These are phyloP conservation scores for Euschistus heros DNA, from an alignment of 1,140 invertebrate genomes.

Conservation along the genomic window DNA sequence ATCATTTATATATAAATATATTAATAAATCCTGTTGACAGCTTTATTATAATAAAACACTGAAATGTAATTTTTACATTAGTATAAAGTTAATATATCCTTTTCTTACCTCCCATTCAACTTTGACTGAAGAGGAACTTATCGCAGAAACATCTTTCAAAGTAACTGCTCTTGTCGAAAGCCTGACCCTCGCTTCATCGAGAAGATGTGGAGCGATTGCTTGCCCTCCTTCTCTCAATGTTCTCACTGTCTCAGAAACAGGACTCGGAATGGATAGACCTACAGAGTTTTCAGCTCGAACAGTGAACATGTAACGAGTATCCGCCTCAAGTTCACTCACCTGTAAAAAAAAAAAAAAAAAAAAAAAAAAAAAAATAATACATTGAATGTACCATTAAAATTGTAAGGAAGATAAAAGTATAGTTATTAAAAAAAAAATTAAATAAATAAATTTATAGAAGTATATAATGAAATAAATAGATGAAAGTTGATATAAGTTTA, in stretches of 20 bases:
- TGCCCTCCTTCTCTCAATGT: constrained; percentile 54
- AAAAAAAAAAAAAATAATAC: background rate
- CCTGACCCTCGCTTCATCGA: constrained; percentile 64
- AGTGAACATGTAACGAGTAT: constrained; percentile 76
- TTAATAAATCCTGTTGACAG: background rate
- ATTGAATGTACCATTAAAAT: background rate
- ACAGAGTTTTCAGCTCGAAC: constrained; percentile 80
- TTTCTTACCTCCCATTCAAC: constrained; percentile 55
- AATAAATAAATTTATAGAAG: too few species aligned
- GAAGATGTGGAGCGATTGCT: constrained; percentile 63
- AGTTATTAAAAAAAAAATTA: too few species aligned
- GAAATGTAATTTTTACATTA: background rate
- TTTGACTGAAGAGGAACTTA: constrained; percentile 69
- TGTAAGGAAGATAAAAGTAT: too few species aligned
- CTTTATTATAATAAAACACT: background rate
- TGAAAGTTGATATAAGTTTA: too few species aligned
- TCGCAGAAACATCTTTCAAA: constrained; percentile 60
- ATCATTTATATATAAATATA: too few species aligned
- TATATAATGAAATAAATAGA: too few species aligned
- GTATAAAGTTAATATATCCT: background rate
- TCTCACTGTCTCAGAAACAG: constrained; percentile 51
- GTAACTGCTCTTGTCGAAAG: constrained; percentile 72
- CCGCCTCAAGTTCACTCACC: constrained; percentile 59
- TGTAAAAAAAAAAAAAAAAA: constrained; percentile 28
- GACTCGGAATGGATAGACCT: constrained; percentile 60